A percentile compares a stretch with the other conserved stretches of the same genome.
Conservation (phyloP, 2,888 invertebrate genomes). For the Drosophila austrosaltans region DNA sequence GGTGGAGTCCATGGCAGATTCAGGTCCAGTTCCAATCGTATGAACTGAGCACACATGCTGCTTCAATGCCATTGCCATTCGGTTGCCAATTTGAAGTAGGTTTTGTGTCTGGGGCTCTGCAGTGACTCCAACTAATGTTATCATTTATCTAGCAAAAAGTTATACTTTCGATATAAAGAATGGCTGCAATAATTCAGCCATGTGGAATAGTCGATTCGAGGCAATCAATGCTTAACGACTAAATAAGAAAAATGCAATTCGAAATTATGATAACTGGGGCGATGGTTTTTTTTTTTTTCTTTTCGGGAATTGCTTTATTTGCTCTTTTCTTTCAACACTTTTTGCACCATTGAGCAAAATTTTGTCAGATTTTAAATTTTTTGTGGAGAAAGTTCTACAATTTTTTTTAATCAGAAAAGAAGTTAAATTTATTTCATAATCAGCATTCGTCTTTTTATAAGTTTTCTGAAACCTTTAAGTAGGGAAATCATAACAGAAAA, state of each 20-base stretch:
- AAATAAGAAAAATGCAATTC: slow-evolving; percentile 16
- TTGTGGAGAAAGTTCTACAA: too few species aligned
- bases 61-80: slow-evolving; percentile 43
- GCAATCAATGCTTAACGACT: slow-evolving; percentile 15
- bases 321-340: slow-evolving; percentile 9
- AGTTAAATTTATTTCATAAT: too few species aligned
- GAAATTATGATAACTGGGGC: slow-evolving; percentile 7
- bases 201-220: not conserved
- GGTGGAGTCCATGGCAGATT: not conserved
- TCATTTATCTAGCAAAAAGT: slow-evolving; percentile 48
- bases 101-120: slow-evolving; percentile 34
- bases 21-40: slow-evolving; percentile 20
- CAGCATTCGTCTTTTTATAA: too few species aligned
- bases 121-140: slow-evolving; percentile 54
- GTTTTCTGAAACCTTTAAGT: too few species aligned
- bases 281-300: not conserved
- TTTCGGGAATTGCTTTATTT: not conserved
- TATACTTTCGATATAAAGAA: slow-evolving; percentile 3
- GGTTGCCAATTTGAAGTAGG: slow-evolving; percentile 47
- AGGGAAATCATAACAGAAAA: too few species aligned
- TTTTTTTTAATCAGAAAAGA: too few species aligned
- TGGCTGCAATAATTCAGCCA: slow-evolving; percentile 2
- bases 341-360: not conserved
- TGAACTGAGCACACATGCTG: slow-evolving; percentile 29
- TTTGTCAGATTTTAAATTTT: not conserved